A percentile compares a stretch with the other conserved stretches of the same genome.
Evolutionary conservation across 2,113 vertebrate genomes (phyloP).

Genomic region (Canis aureus): DNA sequence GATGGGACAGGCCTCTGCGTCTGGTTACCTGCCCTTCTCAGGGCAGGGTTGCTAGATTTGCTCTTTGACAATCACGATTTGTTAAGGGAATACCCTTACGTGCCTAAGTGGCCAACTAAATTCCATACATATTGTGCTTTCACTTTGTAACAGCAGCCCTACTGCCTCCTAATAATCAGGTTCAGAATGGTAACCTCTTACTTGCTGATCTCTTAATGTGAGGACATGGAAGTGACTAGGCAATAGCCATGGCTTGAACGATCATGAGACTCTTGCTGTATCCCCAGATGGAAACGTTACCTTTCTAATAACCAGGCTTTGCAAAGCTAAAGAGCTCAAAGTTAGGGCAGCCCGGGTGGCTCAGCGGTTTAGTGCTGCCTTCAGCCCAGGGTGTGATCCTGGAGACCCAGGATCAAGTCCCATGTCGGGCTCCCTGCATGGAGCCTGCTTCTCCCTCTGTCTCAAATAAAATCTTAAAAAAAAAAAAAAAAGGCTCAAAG

Average conservation of each 20-base stretch:
- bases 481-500: too few relatives aligned
- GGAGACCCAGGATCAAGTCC: too few relatives aligned
- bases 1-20: not conserved
- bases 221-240: not conserved
- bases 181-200: not conserved
- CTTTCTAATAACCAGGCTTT: not conserved
- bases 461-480: too few relatives aligned
- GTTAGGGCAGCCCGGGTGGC: too few relatives aligned
- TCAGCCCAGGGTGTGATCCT: too few relatives aligned
- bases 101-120: not conserved
- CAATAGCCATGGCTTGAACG: not conserved
- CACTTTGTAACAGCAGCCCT: not conserved
- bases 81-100: not conserved
- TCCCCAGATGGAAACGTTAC: not conserved
- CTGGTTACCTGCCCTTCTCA: not conserved
- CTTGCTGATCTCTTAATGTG: not conserved
- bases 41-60: not conserved
- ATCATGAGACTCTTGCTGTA: not conserved
- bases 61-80: not conserved
- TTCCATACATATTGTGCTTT: not conserved
- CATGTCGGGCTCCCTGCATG: too few relatives aligned
- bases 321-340: not conserved
- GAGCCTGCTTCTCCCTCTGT: too few relatives aligned
- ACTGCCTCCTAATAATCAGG: not conserved
- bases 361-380: too few relatives aligned